Percentiles rank a stretch among this genome's conserved stretches.
Conservation (phyloP, 2,888 invertebrate genomes). For the Ochlodes sylvanus region DNA sequence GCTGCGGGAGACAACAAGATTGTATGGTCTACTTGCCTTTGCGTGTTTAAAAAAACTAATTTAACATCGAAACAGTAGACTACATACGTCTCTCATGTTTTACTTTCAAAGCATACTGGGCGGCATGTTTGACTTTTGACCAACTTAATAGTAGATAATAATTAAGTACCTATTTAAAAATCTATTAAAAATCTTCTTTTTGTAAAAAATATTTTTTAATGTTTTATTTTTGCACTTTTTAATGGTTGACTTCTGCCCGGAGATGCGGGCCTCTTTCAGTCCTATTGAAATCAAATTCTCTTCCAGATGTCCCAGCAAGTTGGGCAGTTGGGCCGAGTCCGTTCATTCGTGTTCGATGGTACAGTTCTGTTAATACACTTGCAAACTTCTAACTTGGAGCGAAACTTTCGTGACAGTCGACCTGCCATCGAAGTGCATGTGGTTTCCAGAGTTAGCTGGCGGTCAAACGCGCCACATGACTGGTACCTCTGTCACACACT, state of each 20-base stretch:
- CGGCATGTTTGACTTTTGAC: slow-evolving; percentile 18
- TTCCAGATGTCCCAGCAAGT: background rate
- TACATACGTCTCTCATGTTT: slow-evolving; percentile 16
- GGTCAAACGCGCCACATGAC: background rate
- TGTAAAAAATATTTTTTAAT: background rate
- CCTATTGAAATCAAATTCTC: slow-evolving; percentile 11
- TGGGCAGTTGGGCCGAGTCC: slow-evolving; percentile 46
- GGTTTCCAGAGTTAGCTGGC: slow-evolving; percentile 30
- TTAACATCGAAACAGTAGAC: slow-evolving; percentile 25
- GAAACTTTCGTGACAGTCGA: slow-evolving; percentile 71
- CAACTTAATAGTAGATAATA: background rate
- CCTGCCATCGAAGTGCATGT: slow-evolving; percentile 55
- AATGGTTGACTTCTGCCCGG: background rate
- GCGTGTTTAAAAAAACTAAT: slow-evolving; percentile 29
- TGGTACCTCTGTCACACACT: background rate
- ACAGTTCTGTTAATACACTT: slow-evolving; percentile 70
- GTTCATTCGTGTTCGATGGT: slow-evolving; percentile 60
- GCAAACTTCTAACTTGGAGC: slow-evolving; percentile 60
- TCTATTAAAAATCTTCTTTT: no score
- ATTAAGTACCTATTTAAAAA: no score
- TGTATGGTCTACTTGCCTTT: slow-evolving; percentile 33
- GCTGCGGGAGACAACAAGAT: slow-evolving; percentile 25
- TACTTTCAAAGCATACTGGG: slow-evolving; percentile 23
- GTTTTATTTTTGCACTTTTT: background rate
- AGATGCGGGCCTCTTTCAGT: background rate